A percentile compares a stretch with the other conserved stretches of the same genome.
Evolutionary conservation across 1,140 invertebrate species (phyloP).

Genomic region (Tetragonula clypearis): DNA sequence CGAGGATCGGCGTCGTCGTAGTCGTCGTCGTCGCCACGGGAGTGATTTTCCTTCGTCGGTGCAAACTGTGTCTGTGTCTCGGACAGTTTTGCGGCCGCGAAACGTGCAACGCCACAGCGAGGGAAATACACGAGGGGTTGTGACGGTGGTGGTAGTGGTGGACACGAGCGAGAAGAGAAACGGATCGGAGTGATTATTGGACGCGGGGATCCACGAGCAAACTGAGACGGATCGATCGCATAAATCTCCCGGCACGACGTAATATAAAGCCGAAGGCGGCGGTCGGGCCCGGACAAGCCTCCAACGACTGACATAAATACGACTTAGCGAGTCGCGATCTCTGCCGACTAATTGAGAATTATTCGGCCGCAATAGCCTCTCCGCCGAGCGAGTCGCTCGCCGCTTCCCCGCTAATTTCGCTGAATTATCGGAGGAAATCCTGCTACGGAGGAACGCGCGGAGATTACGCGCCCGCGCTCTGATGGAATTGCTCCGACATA

Average conservation of each 20-base stretch:
- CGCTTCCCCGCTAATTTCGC: slow-evolving; percentile 56
- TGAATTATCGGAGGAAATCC: slow-evolving; percentile 60
- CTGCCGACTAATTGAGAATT: slow-evolving; percentile 75
- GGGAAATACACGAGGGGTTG: neutral
- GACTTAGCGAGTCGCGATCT: slow-evolving; percentile 72
- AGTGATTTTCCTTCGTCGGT: slow-evolving; percentile 49
- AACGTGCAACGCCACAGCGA: neutral
- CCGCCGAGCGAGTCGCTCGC: slow-evolving; percentile 1
- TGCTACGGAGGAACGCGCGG: slow-evolving; percentile 47
- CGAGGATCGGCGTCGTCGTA: neutral
- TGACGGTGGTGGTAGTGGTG: neutral
- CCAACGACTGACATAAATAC: slow-evolving; percentile 73
- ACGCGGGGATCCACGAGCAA: slow-evolving; percentile 63
- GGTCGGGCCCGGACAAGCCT: slow-evolving; percentile 4
- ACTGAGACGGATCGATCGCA: slow-evolving; percentile 75
- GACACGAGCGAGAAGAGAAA: neutral
- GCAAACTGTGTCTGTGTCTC: slow-evolving; percentile 49
- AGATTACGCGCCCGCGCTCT: slow-evolving; percentile 3
- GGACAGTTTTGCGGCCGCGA: slow-evolving; percentile 4
- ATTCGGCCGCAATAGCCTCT: slow-evolving; percentile 71
- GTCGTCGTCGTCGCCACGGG: slow-evolving; percentile 39
- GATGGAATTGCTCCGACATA: slow-evolving; percentile 30
- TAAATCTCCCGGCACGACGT: slow-evolving; percentile 72
- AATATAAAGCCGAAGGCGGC: slow-evolving; percentile 71
- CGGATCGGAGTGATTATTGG: slow-evolving; percentile 47